These are phyloP conservation scores for Willisornis vidua DNA, from an alignment of 2,113 vertebrate genomes.

Conservation along the genomic window DNA sequence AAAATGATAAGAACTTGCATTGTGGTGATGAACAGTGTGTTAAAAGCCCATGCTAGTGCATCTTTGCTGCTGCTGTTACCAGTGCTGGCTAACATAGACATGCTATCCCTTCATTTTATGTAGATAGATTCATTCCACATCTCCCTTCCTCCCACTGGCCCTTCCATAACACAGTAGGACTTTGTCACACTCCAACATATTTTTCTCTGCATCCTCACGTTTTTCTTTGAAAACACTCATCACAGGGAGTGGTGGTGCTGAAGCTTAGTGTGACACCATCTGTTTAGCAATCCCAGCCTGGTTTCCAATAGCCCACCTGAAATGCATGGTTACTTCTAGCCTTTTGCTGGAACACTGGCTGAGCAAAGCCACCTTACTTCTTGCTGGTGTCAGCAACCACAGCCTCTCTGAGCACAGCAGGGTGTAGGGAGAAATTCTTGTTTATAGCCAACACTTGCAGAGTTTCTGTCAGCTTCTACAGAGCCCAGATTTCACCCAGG, in stretches of 20 bases:
- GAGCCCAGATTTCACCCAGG: not conserved
- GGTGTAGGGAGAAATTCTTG: not conserved
- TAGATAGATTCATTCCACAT: constrained; percentile 19
- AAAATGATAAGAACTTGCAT: not conserved
- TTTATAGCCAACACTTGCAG: not conserved
- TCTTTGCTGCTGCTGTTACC: not conserved
- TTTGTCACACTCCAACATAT: constrained; percentile 25
- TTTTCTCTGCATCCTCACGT: constrained; percentile 21
- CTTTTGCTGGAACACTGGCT: not conserved
- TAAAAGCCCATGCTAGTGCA: not conserved
- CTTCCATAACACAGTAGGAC: not conserved
- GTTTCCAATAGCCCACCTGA: constrained; percentile 19
- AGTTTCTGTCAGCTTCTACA: not conserved
- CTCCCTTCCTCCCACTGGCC: constrained; percentile 16
- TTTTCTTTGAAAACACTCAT: constrained; percentile 19
- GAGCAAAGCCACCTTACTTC: not conserved
- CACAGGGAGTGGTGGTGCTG: not conserved
- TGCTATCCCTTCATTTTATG: not conserved
- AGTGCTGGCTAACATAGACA: not conserved
- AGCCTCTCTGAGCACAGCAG: not conserved
- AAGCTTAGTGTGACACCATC: constrained; percentile 15
- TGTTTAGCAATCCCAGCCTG: constrained; percentile 7
- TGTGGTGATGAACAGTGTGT: not conserved
- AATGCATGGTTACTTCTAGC: not conserved
- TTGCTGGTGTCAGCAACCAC: not conserved